Evolutionary conservation across 2,797 vertebrate species (phyloP).

Genomic region (Jordanella pulchra): DNA sequence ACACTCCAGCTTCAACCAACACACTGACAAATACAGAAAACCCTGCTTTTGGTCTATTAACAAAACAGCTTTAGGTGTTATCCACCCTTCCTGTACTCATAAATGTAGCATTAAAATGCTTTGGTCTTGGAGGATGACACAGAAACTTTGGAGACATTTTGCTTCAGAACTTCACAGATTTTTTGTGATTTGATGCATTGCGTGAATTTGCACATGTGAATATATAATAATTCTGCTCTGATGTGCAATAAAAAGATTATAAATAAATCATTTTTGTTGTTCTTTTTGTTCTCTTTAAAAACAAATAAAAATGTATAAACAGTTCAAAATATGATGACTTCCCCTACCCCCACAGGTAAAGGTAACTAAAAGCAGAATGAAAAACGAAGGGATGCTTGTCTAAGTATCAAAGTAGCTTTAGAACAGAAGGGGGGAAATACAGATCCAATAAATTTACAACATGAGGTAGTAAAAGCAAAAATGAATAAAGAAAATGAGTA

Average conservation of each 20-base stretch:
- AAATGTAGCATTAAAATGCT: constrained; percentile 6
- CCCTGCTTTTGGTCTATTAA: constrained; percentile 15
- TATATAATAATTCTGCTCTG: constrained; percentile 29
- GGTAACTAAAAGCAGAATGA: too few species aligned
- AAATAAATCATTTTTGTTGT: too few species aligned
- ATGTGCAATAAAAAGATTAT: constrained; percentile 61
- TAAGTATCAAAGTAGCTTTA: too few species aligned
- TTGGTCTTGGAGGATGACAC: constrained; percentile 15
- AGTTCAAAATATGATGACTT: background rate
- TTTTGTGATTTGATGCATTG: constrained; percentile 16
- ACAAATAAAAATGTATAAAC: background rate
- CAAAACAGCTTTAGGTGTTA: constrained; percentile 9
- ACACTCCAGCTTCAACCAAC: constrained; percentile 9
- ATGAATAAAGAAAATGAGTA: too few species aligned
- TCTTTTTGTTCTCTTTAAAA: too few species aligned
- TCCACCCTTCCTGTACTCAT: background rate
- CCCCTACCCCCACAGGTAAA: too few species aligned
- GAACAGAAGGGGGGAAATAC: too few species aligned
- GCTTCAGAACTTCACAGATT: constrained; percentile 9
- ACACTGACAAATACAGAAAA: constrained; percentile 10
- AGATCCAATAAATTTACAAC: too few species aligned
- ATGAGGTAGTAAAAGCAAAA: too few species aligned
- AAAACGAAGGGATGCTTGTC: too few species aligned
- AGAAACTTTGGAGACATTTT: constrained; percentile 19
- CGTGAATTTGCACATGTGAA: constrained; percentile 24